Conservation (phyloP, 2,888 invertebrate species). For the Ochropacha duplaris region DNA sequence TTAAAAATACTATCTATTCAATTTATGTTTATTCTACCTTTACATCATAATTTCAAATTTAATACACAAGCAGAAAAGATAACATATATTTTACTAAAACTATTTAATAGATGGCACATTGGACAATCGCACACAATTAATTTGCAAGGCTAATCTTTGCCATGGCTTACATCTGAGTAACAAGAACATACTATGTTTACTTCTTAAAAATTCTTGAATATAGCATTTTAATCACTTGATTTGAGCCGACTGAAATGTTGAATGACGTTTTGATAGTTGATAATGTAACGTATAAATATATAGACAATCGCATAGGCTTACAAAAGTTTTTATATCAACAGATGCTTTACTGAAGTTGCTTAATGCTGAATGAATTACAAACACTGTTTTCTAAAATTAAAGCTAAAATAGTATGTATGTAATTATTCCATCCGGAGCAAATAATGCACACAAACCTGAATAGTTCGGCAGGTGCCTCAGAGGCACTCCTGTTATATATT, state of each 20-base stretch:
- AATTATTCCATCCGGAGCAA: constrained; percentile 16
- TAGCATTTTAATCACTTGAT: background rate
- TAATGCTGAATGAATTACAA: background rate
- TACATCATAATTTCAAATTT: too few species aligned
- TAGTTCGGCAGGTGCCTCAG: constrained; percentile 93
- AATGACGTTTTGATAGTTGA: background rate
- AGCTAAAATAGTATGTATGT: background rate
- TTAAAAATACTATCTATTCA: too few species aligned
- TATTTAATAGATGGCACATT: background rate
- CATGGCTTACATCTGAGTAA: background rate
- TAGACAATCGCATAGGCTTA: background rate
- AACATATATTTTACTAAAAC: too few species aligned
- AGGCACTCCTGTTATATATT: constrained; percentile 92
- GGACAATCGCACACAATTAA: background rate
- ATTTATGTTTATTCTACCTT: too few species aligned
- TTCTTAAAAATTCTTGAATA: background rate
- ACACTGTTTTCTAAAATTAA: background rate
- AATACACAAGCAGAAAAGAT: too few species aligned
- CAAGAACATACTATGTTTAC: background rate
- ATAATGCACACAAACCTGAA: constrained; percentile 82
- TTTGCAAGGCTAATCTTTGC: background rate
- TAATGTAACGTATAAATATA: background rate
- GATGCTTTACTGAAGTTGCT: background rate
- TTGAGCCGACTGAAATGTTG: too few species aligned
- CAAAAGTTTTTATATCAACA: background rate